These are phyloP conservation scores for Tricholauxania praeusta DNA, from an alignment of 2,888 invertebrate species.

Conservation along the genomic window DNA sequence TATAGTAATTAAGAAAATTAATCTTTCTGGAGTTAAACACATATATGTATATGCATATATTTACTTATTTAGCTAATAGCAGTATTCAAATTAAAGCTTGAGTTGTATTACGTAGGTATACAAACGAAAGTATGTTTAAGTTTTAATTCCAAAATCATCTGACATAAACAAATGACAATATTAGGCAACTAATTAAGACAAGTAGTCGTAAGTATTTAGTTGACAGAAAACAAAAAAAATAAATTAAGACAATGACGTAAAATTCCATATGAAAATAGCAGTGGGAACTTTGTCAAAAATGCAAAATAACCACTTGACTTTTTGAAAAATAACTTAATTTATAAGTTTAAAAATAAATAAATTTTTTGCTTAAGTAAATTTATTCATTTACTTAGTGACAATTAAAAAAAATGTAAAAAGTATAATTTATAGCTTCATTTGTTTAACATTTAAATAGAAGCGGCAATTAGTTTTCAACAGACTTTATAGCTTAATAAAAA, in stretches of 20 bases:
- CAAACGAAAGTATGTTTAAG: no score
- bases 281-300: conserved; percentile 15
- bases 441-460: conserved; percentile 31
- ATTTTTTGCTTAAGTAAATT: conserved; percentile 24
- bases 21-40: no score
- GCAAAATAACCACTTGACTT: conserved; percentile 20
- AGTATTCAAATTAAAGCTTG: no score
- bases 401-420: conserved; percentile 24
- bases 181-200: conserved; percentile 17
- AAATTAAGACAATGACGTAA: not conserved
- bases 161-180: conserved; percentile 7
- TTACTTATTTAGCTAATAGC: no score
- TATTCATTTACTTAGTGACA: conserved; percentile 15
- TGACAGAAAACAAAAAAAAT: not conserved
- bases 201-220: not conserved
- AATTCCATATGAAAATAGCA: not conserved
- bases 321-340: conserved; percentile 47
- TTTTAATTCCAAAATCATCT: no score
- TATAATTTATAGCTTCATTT: conserved; percentile 20
- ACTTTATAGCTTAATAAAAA: not conserved
- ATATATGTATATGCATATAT: no score
- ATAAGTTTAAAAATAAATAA: conserved; percentile 37
- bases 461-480: conserved; percentile 26
- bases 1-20: no score
- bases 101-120: no score